These are phyloP conservation scores for Kryptopterus vitreolus DNA, from an alignment of 2,797 vertebrate genomes.

Conservation along the genomic window DNA sequence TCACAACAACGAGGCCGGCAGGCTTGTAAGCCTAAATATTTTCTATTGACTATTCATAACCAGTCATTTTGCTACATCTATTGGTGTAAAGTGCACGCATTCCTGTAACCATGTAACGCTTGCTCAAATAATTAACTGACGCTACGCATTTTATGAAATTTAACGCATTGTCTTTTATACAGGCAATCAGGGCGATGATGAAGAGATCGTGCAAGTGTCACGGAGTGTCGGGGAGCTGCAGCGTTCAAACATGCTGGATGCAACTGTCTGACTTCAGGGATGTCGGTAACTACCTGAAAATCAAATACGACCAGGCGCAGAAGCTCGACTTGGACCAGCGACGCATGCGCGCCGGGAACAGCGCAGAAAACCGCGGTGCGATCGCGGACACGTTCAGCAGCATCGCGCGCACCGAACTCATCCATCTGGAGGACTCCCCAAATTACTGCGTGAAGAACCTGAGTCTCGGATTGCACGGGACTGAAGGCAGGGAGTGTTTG, in stretches of 20 bases:
- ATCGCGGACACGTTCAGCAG: conserved; percentile 77
- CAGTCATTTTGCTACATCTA: background rate
- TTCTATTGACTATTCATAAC: background rate
- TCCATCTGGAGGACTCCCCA: conserved; percentile 92
- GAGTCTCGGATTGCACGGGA: conserved; percentile 85
- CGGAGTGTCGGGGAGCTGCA: conserved; percentile 96
- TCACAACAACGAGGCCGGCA: conserved; percentile 93
- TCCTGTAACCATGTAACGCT: no score
- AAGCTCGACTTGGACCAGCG: conserved; percentile 93
- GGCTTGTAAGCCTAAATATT: conserved; percentile 77
- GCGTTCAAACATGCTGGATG: conserved; percentile 95
- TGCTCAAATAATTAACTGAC: background rate
- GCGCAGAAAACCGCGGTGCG: conserved; percentile 82
- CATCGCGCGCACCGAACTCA: conserved; percentile 79
- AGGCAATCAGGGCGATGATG: conserved; percentile 92
- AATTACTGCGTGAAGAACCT: conserved; percentile 89
- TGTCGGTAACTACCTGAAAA: conserved; percentile 87
- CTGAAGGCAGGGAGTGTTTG: conserved; percentile 90
- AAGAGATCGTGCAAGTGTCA: conserved; percentile 93
- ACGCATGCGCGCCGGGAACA: conserved; percentile 83
- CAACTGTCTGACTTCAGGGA: conserved; percentile 91
- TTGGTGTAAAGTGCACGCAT: no score
- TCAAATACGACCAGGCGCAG: conserved; percentile 84
- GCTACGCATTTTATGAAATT: background rate
- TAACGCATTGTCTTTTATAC: background rate